These are phyloP conservation scores for Peribatodes rhomboidaria DNA, from an alignment of 2,888 invertebrate species.

Conservation along the genomic window DNA sequence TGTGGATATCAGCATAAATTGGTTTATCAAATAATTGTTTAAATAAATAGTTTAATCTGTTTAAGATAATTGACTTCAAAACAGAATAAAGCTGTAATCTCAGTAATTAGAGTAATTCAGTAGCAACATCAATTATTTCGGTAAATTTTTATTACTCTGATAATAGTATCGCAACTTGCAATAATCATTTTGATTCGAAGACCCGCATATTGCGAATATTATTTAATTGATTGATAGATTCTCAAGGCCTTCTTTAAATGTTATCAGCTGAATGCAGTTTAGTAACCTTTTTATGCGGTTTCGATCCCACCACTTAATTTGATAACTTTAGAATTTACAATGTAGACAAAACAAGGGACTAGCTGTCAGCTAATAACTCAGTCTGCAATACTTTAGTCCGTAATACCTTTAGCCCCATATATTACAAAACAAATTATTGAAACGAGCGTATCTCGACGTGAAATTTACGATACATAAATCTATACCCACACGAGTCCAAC, in stretches of 20 bases:
- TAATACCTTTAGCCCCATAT: slow-evolving; percentile 39
- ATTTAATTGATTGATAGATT: not conserved
- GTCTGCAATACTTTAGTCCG: too few relatives aligned
- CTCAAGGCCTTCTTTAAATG: not conserved
- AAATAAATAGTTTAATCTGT: slow-evolving; percentile 3
- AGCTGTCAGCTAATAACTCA: slow-evolving; percentile 13
- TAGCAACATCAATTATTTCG: slow-evolving; percentile 21
- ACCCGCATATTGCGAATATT: not conserved
- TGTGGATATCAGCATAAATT: too few relatives aligned
- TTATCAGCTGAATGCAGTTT: not conserved
- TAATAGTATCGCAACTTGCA: slow-evolving; percentile 18
- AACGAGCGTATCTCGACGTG: slow-evolving; percentile 33
- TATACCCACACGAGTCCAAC: slow-evolving; percentile 52
- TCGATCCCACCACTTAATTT: not conserved
- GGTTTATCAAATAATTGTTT: slow-evolving; percentile 12
- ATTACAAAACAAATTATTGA: slow-evolving; percentile 43
- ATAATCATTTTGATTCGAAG: slow-evolving; percentile 13
- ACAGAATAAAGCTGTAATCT: slow-evolving; percentile 4
- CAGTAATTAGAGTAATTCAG: slow-evolving; percentile 15
- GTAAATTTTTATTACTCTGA: slow-evolving; percentile 12
- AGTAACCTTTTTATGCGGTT: not conserved
- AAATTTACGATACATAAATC: slow-evolving; percentile 61
- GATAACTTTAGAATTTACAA: not conserved
- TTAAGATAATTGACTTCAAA: slow-evolving; percentile 9
- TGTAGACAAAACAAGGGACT: slow-evolving; percentile 7